Percentiles rank a stretch among this genome's conserved stretches.
phyloP scores from a whole-genome alignment of 2,797 vertebrate species.

The Argyrosomus regius region DNA sequence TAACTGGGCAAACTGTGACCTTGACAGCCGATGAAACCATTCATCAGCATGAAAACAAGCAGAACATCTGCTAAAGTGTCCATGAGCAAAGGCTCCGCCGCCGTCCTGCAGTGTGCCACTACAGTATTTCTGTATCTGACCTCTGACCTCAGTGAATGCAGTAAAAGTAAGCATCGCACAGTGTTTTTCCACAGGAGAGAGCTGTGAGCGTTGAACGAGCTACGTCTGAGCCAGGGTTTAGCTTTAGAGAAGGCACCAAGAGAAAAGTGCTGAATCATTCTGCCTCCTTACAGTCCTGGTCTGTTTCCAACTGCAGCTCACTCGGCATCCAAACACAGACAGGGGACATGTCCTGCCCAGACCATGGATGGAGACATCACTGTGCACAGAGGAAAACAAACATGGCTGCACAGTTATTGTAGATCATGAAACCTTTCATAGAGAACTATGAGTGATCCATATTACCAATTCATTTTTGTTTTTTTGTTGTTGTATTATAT shows the following conservation, averaged over 20 bases:
- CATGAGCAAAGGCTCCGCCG: neutral
- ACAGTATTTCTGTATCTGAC: constrained; percentile 22
- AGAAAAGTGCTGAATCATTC: constrained; percentile 76
- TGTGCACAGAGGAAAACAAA: neutral
- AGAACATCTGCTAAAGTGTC: neutral
- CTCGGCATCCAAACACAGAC: constrained; percentile 46
- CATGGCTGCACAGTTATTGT: neutral
- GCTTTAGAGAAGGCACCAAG: constrained; percentile 38
- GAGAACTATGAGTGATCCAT: neutral
- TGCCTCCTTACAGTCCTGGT: constrained; percentile 63
- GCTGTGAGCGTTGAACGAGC: constrained; percentile 34
- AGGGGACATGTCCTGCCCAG: constrained; percentile 56
- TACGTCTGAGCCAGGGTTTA: constrained; percentile 51
- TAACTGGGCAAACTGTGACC: constrained; percentile 6
- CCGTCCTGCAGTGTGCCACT: neutral
- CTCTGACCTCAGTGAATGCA: constrained; percentile 47
- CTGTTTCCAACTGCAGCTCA: constrained; percentile 61
- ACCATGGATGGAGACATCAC: constrained; percentile 1
- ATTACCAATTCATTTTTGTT: neutral
- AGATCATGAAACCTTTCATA: neutral
- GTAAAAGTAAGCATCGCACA: constrained; percentile 46
- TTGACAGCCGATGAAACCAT: constrained; percentile 2
- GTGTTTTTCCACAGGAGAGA: constrained; percentile 56
- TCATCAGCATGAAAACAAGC: neutral
- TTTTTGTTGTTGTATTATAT: neutral